A percentile compares a stretch with the other conserved stretches of the same genome.
phyloP scores from a whole-genome alignment of 2,113 vertebrate genomes.

The Passer domesticus region DNA sequence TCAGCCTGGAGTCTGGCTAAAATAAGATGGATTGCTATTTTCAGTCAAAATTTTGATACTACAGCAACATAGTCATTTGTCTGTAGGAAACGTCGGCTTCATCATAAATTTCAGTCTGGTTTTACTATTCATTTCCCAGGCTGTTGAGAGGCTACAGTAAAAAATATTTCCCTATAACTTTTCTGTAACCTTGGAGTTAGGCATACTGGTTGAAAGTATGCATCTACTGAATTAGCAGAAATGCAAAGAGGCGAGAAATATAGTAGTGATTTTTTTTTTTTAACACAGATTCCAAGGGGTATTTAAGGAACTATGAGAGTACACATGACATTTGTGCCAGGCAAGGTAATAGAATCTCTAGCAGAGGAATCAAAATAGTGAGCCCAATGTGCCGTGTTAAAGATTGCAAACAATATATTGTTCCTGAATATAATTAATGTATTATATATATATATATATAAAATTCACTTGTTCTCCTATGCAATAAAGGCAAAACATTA shows the following conservation, averaged over 20 bases:
- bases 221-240: not conserved
- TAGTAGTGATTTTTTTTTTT: not conserved
- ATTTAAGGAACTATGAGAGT: not conserved
- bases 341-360: not conserved
- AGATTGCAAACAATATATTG: not conserved
- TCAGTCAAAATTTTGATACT: not conserved
- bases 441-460: not conserved
- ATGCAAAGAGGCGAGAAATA: not conserved
- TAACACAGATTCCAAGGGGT: not conserved
- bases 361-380: not conserved
- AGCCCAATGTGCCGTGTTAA: not conserved
- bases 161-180: not conserved
- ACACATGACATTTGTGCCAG: not conserved
- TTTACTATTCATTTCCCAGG: not conserved
- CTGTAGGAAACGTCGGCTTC: not conserved
- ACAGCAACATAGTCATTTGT: not conserved
- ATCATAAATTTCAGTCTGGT: not conserved
- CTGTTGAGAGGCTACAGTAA: not conserved
- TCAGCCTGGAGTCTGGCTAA: not conserved
- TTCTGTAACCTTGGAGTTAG: not conserved
- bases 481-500: not conserved
- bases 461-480: not conserved
- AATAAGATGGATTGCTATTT: not conserved
- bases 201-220: not conserved
- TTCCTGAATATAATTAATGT: not conserved